phyloP scores from a whole-genome alignment of 1,140 invertebrate species.

The Plectus sambesii region DNA sequence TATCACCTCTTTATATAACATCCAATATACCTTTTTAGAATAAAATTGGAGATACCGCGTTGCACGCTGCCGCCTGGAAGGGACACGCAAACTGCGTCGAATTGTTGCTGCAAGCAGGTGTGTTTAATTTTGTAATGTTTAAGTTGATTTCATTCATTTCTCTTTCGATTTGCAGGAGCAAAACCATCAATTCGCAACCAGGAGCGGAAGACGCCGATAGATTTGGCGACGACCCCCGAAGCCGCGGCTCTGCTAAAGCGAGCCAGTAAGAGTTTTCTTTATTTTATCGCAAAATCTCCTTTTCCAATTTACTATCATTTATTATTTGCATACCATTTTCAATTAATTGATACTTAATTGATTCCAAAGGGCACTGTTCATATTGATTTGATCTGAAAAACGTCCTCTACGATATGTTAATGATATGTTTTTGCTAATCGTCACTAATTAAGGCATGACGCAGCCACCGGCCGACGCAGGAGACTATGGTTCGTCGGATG shows the following conservation, averaged over 20 bases:
- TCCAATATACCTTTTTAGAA: conserved; percentile 32
- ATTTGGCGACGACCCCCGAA: conserved; percentile 51
- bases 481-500: too few species aligned
- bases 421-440: too few species aligned
- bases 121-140: conserved; percentile 49
- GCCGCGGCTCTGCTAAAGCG: conserved; percentile 46
- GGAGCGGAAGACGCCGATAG: conserved; percentile 51
- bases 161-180: conserved; percentile 8
- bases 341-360: too few species aligned
- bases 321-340: too few species aligned
- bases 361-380: too few species aligned
- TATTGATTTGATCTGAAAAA: too few species aligned
- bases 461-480: too few species aligned
- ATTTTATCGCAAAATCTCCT: too few species aligned
- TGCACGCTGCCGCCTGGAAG: conserved; percentile 52
- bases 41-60: conserved; percentile 52
- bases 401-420: too few species aligned
- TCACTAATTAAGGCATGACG: too few species aligned
- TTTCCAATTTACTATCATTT: too few species aligned
- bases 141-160: conserved; percentile 42
- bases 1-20: conserved; percentile 1
- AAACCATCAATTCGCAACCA: conserved; percentile 47
- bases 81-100: conserved; percentile 52
- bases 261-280: conserved; percentile 30
- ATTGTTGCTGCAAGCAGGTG: conserved; percentile 49